Evolutionary conservation across 2,113 vertebrate species (phyloP).

Genomic region (Pedetes capensis): DNA sequence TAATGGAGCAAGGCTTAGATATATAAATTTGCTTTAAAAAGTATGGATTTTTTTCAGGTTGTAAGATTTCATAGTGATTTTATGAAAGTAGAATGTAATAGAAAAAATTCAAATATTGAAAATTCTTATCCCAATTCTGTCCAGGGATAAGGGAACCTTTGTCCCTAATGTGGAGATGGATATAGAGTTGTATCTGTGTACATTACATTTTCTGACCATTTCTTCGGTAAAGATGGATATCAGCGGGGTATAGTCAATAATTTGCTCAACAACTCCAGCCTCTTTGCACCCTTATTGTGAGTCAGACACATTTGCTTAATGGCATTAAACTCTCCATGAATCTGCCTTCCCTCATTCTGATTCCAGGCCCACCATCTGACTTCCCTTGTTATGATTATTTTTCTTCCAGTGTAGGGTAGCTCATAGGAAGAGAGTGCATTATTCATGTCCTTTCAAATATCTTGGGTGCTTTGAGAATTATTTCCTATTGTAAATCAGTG

Average conservation of each 20-base stretch:
- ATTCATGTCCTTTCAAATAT: neutral
- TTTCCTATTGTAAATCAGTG: neutral
- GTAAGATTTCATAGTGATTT: neutral
- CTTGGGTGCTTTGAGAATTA: neutral
- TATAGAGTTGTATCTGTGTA: fast-evolving
- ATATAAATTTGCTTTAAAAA: neutral
- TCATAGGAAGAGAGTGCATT: neutral
- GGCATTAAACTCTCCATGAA: neutral
- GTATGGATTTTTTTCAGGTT: neutral
- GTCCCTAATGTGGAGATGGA: neutral
- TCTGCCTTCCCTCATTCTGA: neutral
- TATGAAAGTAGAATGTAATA: neutral
- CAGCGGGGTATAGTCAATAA: too few relatives aligned
- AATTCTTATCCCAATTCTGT: neutral
- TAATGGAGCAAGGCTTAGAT: neutral
- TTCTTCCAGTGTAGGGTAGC: neutral
- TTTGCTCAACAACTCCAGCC: neutral
- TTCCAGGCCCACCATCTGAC: neutral
- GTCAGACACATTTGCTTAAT: fast-evolving
- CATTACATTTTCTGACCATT: neutral
- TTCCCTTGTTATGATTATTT: neutral
- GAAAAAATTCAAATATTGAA: neutral
- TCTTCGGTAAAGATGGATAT: fast-evolving
- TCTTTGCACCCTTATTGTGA: neutral
- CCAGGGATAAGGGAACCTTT: too few relatives aligned